Percentiles rank a stretch among this genome's conserved stretches.
Evolutionary conservation across 2,888 invertebrate species (phyloP).

Genomic region (Hemistola chrysoprasaria): DNA sequence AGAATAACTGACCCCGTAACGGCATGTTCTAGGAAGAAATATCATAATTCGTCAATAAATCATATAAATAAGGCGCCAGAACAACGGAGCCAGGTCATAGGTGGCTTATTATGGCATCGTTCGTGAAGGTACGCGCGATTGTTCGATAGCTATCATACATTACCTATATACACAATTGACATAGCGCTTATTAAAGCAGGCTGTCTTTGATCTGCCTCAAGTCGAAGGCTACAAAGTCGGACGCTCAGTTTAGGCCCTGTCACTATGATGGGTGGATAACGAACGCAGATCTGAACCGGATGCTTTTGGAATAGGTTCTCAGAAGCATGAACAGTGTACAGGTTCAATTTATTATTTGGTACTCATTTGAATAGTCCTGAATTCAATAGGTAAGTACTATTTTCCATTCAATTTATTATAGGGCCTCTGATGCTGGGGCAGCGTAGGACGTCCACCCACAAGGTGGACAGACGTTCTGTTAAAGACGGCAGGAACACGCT

Average conservation of each 20-base stretch:
- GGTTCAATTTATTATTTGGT: too few relatives aligned
- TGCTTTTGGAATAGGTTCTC: conserved; percentile 38
- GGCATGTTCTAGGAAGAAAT: conserved; percentile 12
- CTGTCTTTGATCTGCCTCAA: conserved; percentile 58
- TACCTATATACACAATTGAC: conserved; percentile 4
- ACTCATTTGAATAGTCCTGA: too few relatives aligned
- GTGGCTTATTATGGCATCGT: conserved; percentile 45
- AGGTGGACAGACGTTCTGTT: too few relatives aligned
- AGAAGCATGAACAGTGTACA: too few relatives aligned
- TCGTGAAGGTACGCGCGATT: conserved; percentile 51
- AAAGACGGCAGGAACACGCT: too few relatives aligned
- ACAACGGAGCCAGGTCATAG: conserved; percentile 43
- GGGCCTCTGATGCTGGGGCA: too few relatives aligned
- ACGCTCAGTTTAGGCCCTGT: conserved; percentile 51
- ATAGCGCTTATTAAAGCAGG: conserved; percentile 51
- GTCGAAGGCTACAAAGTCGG: conserved; percentile 39
- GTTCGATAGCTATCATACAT: conserved; percentile 38
- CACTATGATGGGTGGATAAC: conserved; percentile 51
- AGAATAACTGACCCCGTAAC: conserved; percentile 9
- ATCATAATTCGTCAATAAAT: conserved; percentile 28
- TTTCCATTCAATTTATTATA: too few relatives aligned
- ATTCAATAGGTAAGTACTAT: too few relatives aligned
- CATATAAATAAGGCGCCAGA: conserved; percentile 27
- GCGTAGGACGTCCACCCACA: too few relatives aligned
- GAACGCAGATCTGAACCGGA: conserved; percentile 54